Conservation (phyloP, 37 sponge, comb jelly and placozoan genomes). For the Chondrilla cf. caribensis region DNA sequence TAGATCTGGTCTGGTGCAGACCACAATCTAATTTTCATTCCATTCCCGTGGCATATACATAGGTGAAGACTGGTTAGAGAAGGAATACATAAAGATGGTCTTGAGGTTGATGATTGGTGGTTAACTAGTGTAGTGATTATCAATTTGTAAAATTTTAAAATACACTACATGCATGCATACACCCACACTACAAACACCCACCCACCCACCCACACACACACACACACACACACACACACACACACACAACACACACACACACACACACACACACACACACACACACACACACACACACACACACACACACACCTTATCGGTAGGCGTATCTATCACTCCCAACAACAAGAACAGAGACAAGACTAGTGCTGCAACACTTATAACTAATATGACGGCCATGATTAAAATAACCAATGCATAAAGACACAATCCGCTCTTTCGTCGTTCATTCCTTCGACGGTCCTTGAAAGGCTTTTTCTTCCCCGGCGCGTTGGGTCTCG, state of each 20-base stretch:
- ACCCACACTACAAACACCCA: neutral
- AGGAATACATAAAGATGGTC: too few species aligned
- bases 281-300: neutral
- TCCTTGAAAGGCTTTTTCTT: neutral
- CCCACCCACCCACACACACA: neutral
- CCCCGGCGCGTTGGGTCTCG: neutral
- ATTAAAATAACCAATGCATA: neutral
- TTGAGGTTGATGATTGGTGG: too few species aligned
- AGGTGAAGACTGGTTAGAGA: too few species aligned
- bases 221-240: constrained; percentile 9
- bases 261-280: too few species aligned
- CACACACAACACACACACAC: neutral
- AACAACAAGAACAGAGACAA: neutral
- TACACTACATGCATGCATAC: too few species aligned
- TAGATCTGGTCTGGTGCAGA: too few species aligned
- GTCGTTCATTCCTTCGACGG: neutral
- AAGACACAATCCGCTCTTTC: neutral
- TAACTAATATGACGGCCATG: neutral
- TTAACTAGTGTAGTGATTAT: too few species aligned
- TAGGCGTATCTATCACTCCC: neutral
- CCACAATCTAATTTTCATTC: too few species aligned
- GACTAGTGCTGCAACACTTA: constrained; percentile 8
- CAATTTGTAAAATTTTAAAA: too few species aligned
- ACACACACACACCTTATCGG: neutral
- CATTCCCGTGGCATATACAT: too few species aligned